Evolutionary conservation across 64 coral and sea anemone species (phyloP).

Genomic region (Trachythela sp.): DNA sequence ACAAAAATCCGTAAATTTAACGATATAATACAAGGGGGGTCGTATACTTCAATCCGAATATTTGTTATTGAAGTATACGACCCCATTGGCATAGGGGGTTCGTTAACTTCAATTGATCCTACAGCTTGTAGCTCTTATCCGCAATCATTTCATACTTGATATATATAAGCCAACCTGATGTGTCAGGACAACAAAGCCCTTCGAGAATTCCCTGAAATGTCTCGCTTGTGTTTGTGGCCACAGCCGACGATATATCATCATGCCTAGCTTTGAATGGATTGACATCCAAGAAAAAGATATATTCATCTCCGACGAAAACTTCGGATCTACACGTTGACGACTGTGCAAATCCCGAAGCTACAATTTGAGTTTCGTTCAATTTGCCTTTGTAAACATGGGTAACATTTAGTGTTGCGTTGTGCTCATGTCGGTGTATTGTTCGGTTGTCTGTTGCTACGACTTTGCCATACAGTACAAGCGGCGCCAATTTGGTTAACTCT

Average conservation of each 20-base stretch:
- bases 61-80: too few species aligned
- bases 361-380: background rate
- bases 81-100: too few species aligned
- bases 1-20: too few species aligned
- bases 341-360: background rate
- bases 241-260: background rate
- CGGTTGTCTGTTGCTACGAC: background rate
- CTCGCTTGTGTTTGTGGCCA: background rate
- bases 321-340: background rate
- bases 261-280: background rate
- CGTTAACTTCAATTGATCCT: too few species aligned
- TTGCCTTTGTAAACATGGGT: background rate
- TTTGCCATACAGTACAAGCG: background rate
- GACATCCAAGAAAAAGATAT: background rate
- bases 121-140: too few species aligned
- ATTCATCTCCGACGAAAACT: background rate
- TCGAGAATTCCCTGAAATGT: background rate
- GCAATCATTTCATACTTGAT: too few species aligned
- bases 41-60: too few species aligned
- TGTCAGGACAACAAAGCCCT: background rate
- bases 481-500: background rate
- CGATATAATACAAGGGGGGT: too few species aligned
- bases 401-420: background rate
- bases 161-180: too few species aligned
- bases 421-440: background rate